Percentiles rank a stretch among this genome's conserved stretches.
Conservation (phyloP, 2,797 vertebrate species). For the Botia almorhae region DNA sequence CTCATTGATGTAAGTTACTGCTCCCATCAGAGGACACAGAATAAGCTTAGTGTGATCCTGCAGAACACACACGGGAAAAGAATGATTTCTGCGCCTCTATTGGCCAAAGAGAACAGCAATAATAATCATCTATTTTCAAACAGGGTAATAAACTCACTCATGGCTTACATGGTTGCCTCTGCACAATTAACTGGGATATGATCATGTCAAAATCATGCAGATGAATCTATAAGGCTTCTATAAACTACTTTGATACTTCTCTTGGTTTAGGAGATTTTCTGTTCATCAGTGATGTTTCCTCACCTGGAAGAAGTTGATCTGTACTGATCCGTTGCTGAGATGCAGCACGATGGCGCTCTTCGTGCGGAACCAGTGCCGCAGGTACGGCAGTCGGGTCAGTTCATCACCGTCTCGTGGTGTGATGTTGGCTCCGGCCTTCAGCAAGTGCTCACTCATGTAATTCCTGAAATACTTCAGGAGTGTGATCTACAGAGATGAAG, state of each 20-base stretch:
- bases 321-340: conserved; percentile 94
- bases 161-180: no score
- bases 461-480: conserved; percentile 95
- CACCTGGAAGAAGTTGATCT: conserved; percentile 99
- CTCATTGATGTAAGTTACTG: conserved; percentile 95
- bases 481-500: conserved; percentile 81
- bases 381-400: conserved; percentile 92
- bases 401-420: conserved; percentile 93
- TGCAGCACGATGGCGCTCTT: conserved; percentile 96
- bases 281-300: conserved; percentile 32
- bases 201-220: no score
- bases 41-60: conserved; percentile 98
- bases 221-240: no score
- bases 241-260: no score
- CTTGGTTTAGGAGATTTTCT: no score
- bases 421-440: conserved; percentile 96
- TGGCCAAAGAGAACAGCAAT: no score
- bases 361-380: conserved; percentile 94
- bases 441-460: conserved; percentile 97
- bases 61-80: neutral
- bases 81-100: no score
- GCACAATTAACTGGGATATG: no score
- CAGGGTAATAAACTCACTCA: no score
- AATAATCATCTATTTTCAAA: no score
- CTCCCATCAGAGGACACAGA: conserved; percentile 93